Evolutionary conservation across 2,797 vertebrate species (phyloP).

Genomic region (Babyrousa celebensis): DNA sequence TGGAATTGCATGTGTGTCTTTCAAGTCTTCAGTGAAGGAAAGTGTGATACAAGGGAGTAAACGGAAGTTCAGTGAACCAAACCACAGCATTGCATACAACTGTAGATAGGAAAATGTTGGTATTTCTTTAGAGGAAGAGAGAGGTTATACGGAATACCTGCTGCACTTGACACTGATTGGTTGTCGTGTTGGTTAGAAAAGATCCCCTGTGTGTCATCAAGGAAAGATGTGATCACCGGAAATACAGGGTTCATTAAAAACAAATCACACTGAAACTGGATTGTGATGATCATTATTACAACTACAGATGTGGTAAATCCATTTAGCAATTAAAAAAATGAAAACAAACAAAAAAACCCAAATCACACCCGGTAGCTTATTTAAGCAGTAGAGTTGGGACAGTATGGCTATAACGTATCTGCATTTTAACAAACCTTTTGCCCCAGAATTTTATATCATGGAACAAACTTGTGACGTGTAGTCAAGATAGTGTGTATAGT

Average conservation of each 20-base stretch:
- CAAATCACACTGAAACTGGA: neutral
- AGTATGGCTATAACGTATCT: neutral
- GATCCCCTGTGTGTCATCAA: neutral
- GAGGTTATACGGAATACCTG: neutral
- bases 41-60: neutral
- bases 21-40: neutral
- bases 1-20: neutral
- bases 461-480: slow-evolving; percentile 16
- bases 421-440: neutral
- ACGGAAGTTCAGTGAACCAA: neutral
- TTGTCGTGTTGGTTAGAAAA: neutral
- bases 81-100: neutral
- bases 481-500: neutral
- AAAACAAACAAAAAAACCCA: neutral
- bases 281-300: no score
- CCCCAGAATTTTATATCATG: neutral
- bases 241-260: slow-evolving; percentile 27
- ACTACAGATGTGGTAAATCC: no score
- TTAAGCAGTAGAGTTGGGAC: neutral
- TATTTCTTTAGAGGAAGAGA: slow-evolving; percentile 48
- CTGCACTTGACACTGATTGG: neutral
- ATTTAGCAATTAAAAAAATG: no score
- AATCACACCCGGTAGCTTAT: neutral
- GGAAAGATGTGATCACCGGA: neutral
- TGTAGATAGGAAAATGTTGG: neutral